These are phyloP conservation scores for Pangasius larnaudii DNA, from an alignment of 2,797 vertebrate genomes.

Conservation along the genomic window DNA sequence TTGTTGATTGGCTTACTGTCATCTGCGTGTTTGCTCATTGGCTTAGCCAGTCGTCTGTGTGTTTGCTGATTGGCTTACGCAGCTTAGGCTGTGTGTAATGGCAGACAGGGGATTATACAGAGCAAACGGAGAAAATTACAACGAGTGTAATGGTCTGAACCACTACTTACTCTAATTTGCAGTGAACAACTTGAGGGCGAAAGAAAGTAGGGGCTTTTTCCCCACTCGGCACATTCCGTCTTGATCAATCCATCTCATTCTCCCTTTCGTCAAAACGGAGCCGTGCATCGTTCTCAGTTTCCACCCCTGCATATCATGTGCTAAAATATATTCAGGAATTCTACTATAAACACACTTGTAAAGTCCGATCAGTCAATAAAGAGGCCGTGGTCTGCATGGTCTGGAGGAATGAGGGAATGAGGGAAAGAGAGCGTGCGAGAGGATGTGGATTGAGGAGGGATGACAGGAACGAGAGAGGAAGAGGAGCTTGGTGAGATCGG, in stretches of 20 bases:
- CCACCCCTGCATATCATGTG: not conserved
- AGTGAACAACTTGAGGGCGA: not conserved
- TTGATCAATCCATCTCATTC: not conserved
- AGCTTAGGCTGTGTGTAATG: conserved; percentile 45
- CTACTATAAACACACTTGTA: not conserved
- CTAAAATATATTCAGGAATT: not conserved
- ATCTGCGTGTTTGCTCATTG: conserved; percentile 51
- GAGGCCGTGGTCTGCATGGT: not conserved
- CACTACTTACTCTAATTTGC: conserved; percentile 25
- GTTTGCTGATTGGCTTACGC: conserved; percentile 50
- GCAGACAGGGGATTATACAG: conserved; percentile 50
- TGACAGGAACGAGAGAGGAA: not conserved
- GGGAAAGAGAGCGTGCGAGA: not conserved
- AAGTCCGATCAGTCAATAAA: not conserved
- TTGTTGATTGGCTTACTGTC: conserved; percentile 51
- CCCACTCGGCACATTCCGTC: not conserved
- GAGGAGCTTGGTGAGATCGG: not conserved
- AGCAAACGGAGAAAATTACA: conserved; percentile 46
- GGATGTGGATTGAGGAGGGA: not conserved
- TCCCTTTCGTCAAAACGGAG: not conserved
- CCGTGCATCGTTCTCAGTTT: not conserved
- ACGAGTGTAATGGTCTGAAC: conserved; percentile 34
- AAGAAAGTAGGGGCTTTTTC: not conserved
- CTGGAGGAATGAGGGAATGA: not conserved
- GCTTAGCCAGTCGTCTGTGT: conserved; percentile 52